Evolutionary conservation across 2,797 vertebrate species (phyloP).

Genomic region (Scarus forsteni): DNA sequence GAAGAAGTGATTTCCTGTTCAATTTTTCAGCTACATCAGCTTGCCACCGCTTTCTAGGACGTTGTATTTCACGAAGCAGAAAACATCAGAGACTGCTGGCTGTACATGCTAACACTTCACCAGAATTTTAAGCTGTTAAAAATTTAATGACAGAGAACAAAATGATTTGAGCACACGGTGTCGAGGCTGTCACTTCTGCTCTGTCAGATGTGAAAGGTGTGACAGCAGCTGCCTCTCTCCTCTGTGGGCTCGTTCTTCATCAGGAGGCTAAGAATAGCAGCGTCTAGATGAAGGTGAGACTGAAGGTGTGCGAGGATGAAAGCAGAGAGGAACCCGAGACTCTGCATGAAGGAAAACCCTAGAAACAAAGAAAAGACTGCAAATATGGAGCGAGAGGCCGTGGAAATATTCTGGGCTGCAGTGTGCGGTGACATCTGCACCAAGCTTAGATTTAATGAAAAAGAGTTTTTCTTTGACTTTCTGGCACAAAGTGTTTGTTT

Average conservation of each 20-base stretch:
- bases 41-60: not conserved
- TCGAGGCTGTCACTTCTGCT: not conserved
- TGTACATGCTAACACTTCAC: not conserved
- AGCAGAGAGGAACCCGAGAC: not conserved
- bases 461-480: not conserved
- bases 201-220: constrained; percentile 28
- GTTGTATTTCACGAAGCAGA: not conserved
- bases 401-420: not conserved
- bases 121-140: constrained; percentile 12
- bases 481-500: too few species aligned
- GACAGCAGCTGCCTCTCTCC: not conserved
- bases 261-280: constrained; percentile 35
- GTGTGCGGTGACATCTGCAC: not conserved
- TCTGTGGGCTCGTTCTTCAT: not conserved
- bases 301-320: not conserved
- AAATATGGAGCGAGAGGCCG: not conserved
- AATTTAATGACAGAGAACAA: not conserved
- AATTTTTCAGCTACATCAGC: not conserved
- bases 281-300: constrained; percentile 4
- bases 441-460: too few species aligned
- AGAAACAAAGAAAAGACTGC: not conserved
- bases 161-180: fast-evolving
- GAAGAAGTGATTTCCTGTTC: too few species aligned
- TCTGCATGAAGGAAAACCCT: constrained; percentile 9
- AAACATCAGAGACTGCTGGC: not conserved